Evolutionary conservation across 1,140 invertebrate genomes (phyloP).

Genomic region (Apis laboriosa): DNA sequence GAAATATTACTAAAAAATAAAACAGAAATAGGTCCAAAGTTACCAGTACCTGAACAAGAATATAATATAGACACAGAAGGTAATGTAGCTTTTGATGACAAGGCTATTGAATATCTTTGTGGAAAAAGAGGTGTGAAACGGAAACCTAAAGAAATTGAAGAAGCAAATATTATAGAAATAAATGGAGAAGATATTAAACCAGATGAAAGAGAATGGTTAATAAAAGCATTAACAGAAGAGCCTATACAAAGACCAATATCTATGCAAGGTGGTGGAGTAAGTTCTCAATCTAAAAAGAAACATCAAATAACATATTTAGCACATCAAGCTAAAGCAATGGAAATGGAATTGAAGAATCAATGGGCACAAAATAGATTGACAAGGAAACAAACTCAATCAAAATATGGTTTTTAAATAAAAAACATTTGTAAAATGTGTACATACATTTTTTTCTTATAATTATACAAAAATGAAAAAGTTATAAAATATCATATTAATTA

Average conservation of each 20-base stretch:
- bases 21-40: constrained; percentile 77
- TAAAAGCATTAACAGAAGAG: constrained; percentile 91
- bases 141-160: constrained; percentile 79
- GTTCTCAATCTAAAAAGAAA: constrained; percentile 83
- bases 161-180: constrained; percentile 89
- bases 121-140: constrained; percentile 80
- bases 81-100: constrained; percentile 78
- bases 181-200: constrained; percentile 91
- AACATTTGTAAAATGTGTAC: too few relatives aligned
- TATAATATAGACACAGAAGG: constrained; percentile 76
- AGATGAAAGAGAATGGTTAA: constrained; percentile 89
- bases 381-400: constrained; percentile 91
- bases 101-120: constrained; percentile 78
- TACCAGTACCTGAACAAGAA: constrained; percentile 80
- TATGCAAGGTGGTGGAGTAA: constrained; percentile 71
- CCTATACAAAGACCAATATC: constrained; percentile 80
- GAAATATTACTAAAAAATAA: constrained; percentile 78
- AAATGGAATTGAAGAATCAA: constrained; percentile 95
- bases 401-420: constrained; percentile 85
- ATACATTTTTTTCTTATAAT: too few relatives aligned
- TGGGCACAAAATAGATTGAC: constrained; percentile 94
- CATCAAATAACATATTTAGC: constrained; percentile 98
- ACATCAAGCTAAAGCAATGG: constrained; percentile 96
- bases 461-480: too few relatives aligned
- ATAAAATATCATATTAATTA: too few relatives aligned